These are phyloP conservation scores for Nematolebias whitei DNA, from an alignment of 2,113 vertebrate genomes.

Conservation along the genomic window DNA sequence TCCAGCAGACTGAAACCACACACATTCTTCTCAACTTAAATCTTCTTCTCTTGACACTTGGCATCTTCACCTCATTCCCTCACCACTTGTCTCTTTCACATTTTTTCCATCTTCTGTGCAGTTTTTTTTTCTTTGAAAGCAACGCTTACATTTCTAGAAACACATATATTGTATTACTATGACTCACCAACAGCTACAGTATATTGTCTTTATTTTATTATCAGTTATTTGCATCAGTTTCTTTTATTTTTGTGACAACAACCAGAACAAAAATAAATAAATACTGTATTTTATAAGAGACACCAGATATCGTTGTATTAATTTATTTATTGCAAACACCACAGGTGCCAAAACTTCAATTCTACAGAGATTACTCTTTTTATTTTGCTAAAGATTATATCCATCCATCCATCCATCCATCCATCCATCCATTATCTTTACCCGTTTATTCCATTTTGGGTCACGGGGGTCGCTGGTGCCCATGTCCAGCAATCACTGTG, in stretches of 20 bases:
- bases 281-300: conserved; percentile 4
- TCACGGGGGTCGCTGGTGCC: too few species aligned
- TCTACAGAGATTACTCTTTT: not conserved
- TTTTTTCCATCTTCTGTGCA: conserved; percentile 9
- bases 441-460: too few species aligned
- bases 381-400: not conserved
- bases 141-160: conserved; percentile 16
- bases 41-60: conserved; percentile 30
- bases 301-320: not conserved
- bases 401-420: too few species aligned
- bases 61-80: conserved; percentile 13
- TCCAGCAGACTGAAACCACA: conserved; percentile 7
- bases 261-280: not conserved
- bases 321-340: conserved; percentile 9
- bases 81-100: conserved; percentile 1
- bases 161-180: conserved; percentile 39
- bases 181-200: conserved; percentile 32
- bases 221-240: conserved; percentile 20
- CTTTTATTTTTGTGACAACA: conserved; percentile 10
- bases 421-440: too few species aligned
- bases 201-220: conserved; percentile 7
- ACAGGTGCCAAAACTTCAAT: not conserved
- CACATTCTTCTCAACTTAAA: conserved; percentile 23
- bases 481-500: too few species aligned
- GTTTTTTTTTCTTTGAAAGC: conserved; percentile 22